Conservation (phyloP, 1,140 invertebrate genomes). For the Pinna nobilis region DNA sequence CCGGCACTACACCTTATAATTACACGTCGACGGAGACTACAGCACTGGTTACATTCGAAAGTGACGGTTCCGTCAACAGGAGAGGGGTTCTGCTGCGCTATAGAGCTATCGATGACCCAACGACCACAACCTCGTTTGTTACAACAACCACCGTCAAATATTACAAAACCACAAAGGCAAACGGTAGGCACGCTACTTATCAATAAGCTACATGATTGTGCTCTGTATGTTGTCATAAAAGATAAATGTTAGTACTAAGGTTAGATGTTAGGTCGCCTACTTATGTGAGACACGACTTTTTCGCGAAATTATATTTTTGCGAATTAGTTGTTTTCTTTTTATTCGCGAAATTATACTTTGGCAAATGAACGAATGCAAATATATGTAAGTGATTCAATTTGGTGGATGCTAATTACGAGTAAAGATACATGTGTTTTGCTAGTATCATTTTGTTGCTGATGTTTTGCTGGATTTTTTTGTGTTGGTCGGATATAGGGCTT, state of each 20-base stretch:
- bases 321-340: too few relatives aligned
- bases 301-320: too few relatives aligned
- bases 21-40: conserved; percentile 20
- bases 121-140: neutral
- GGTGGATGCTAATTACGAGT: too few relatives aligned
- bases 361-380: too few relatives aligned
- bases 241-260: too few relatives aligned
- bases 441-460: too few relatives aligned
- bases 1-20: conserved; percentile 17
- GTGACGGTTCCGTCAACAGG: conserved; percentile 38
- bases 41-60: conserved; percentile 27
- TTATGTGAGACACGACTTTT: too few relatives aligned
- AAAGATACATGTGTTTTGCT: too few relatives aligned
- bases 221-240: neutral
- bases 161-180: conserved; percentile 3
- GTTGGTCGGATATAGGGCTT: conserved; percentile 19
- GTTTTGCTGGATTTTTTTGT: too few relatives aligned
- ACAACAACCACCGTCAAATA: neutral
- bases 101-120: conserved; percentile 8
- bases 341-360: too few relatives aligned
- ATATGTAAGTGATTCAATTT: too few relatives aligned
- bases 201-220: neutral
- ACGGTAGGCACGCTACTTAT: neutral
- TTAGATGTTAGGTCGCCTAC: too few relatives aligned
- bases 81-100: conserved; percentile 31